Evolutionary conservation across 2,113 vertebrate species (phyloP).

Genomic region (Callithrix jacchus): DNA sequence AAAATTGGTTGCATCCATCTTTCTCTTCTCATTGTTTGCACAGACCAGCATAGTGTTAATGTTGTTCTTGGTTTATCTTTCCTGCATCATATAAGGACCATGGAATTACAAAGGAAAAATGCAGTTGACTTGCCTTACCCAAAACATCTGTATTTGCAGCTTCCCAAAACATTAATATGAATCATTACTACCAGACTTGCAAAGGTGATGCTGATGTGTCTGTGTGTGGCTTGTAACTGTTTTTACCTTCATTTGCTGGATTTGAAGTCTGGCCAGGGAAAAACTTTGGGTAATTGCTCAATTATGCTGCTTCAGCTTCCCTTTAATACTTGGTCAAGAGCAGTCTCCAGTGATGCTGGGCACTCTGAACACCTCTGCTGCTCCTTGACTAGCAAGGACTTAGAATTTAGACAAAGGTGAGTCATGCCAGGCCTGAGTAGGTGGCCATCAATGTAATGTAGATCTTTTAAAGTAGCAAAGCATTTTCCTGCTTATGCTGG

Average conservation of each 20-base stretch:
- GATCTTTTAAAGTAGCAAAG: neutral
- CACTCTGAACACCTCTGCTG: neutral
- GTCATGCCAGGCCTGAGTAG: neutral
- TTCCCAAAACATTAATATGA: neutral
- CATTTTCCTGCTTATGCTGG: neutral
- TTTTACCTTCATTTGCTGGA: neutral
- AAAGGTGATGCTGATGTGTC: neutral
- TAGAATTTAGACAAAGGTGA: neutral
- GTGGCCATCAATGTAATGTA: neutral
- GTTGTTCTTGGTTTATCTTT: neutral
- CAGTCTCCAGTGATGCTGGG: neutral
- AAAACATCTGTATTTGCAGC: neutral
- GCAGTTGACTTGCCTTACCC: neutral
- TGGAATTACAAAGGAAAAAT: slow-evolving; percentile 9
- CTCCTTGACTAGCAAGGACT: neutral
- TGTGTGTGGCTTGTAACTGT: neutral
- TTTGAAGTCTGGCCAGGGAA: neutral
- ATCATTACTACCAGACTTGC: neutral
- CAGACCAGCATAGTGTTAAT: neutral
- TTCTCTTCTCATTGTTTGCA: neutral
- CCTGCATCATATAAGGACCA: neutral
- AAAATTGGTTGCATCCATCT: neutral
- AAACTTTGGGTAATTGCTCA: neutral
- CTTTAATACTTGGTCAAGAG: neutral
- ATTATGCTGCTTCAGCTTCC: neutral